Evolutionary conservation across 2,888 invertebrate species (phyloP), one percentile per base, ranked within the genome.

Genomic region (Asteroscopus sphinx): DNA sequence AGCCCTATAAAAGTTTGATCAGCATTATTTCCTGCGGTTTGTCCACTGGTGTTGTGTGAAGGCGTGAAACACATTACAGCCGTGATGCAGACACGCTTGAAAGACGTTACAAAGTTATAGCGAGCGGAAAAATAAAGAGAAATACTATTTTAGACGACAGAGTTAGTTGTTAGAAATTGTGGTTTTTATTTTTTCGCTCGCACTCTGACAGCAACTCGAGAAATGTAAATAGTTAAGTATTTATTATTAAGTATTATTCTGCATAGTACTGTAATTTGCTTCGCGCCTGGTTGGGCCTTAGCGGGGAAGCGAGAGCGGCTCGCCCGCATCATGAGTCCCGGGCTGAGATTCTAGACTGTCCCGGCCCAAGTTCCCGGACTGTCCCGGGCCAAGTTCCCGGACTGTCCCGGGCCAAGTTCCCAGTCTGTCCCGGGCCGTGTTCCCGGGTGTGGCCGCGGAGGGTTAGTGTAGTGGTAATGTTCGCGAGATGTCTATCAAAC

Each of bases 61-160:
- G 92, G 91, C 92, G 93, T 89, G 92, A 90, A 92, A 84, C 91
- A 91, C 78, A 90, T 91, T 92, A 91, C 92, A 89, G 87, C 84
- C 77, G 85, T 67, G 72, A 67, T 73, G 84, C 83, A 82, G 80
- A 77, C 72, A 44, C 70, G 59, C 61, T 65, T 44, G 37, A 36
- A 26, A 36, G 32, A 60, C 25, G 55, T 37, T 54, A 58, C 61
- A 13, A 51, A 35, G 30, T 54, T 32, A 42, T 12, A 35, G 70
- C 68, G 54, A 13, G 12, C 26, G 40, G 40, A 39, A 52, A 40
- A 56, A 61, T 44, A 30, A 48, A n/a, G n/a, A 53, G 40, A 15
- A 40, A 7, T 52, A 45, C 67, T 30, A 51, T 67, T 45, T 59
- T 44, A 42, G 0, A 39, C 40, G 1, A 42, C 47, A 55, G 26